Percentiles rank a stretch among this genome's conserved stretches.
Conservation (phyloP, 2,797 vertebrate species). For the Decapterus maruadsi region DNA sequence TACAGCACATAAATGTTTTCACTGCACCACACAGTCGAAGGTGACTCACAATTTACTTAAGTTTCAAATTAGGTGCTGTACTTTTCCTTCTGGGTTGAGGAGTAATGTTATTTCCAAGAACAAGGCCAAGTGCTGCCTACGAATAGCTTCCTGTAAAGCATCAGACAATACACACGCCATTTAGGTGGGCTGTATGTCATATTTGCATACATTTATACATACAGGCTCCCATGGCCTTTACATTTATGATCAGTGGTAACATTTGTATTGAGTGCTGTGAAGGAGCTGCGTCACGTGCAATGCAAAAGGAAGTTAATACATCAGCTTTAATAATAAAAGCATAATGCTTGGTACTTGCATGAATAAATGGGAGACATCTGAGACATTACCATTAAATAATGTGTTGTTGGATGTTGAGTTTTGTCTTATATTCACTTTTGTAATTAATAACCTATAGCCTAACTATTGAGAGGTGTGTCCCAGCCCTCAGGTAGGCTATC, state of each 20-base stretch:
- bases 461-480: too few relatives aligned
- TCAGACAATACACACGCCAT: too few relatives aligned
- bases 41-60: not conserved
- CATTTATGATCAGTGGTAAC: not conserved
- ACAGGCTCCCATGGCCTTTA: too few relatives aligned
- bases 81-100: constrained; percentile 21
- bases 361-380: not conserved
- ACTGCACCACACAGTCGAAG: not conserved
- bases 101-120: constrained; percentile 9
- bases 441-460: too few relatives aligned
- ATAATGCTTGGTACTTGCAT: rapidly evolving
- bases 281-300: not conserved
- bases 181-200: too few relatives aligned
- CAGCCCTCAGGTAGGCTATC: too few relatives aligned
- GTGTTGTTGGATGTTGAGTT: not conserved
- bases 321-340: constrained; percentile 47
- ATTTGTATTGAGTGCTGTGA: not conserved
- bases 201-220: too few relatives aligned
- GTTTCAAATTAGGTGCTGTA: not conserved
- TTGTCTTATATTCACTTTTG: not conserved
- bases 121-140: constrained; percentile 22
- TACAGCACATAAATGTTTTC: not conserved
- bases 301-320: not conserved
- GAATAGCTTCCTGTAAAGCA: not conserved
- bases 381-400: not conserved